Percentiles rank a stretch among this genome's conserved stretches.
These are phyloP conservation scores for Myotis davidii DNA, from an alignment of 2,113 vertebrate genomes.

Conservation along the genomic window DNA sequence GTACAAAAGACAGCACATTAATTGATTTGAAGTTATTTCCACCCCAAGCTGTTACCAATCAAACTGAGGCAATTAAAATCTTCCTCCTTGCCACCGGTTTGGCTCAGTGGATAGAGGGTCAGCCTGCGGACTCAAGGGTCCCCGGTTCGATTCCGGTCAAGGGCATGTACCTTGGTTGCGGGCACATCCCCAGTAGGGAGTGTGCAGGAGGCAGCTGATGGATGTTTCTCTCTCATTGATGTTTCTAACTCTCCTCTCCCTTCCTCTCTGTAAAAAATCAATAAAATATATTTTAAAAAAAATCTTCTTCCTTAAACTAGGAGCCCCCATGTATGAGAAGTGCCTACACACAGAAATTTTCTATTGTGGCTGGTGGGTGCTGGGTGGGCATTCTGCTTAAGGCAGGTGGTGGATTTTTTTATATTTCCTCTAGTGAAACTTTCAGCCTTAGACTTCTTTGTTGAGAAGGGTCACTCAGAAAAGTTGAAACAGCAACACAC, in stretches of 20 bases:
- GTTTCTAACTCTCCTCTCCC: too few species aligned
- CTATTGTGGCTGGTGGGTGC: background rate
- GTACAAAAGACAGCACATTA: slow-evolving; percentile 43
- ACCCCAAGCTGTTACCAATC: slow-evolving; percentile 23
- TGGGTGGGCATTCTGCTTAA: background rate
- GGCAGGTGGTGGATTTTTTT: background rate
- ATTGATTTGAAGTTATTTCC: slow-evolving; percentile 28
- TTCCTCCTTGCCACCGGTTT: slow-evolving; percentile 62
- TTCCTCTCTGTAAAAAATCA: too few species aligned
- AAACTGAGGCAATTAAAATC: slow-evolving; percentile 78
- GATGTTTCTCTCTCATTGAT: too few species aligned
- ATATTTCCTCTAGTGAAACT: background rate
- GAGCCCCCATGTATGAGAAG: slow-evolving; percentile 76
- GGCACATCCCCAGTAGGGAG: too few species aligned
- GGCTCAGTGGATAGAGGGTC: too few species aligned
- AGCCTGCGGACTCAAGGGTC: too few species aligned
- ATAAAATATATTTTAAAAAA: background rate
- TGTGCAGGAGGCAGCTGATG: too few species aligned
- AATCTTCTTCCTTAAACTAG: slow-evolving; percentile 74
- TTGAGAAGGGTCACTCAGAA: background rate
- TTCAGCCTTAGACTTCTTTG: slow-evolving; percentile 10
- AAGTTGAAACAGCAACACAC: slow-evolving; percentile 5
- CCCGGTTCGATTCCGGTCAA: too few species aligned
- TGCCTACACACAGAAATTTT: slow-evolving; percentile 65
- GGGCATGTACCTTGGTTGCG: too few species aligned